Conservation (phyloP, 2,888 invertebrate species). For the Drosophila prolongata region DNA sequence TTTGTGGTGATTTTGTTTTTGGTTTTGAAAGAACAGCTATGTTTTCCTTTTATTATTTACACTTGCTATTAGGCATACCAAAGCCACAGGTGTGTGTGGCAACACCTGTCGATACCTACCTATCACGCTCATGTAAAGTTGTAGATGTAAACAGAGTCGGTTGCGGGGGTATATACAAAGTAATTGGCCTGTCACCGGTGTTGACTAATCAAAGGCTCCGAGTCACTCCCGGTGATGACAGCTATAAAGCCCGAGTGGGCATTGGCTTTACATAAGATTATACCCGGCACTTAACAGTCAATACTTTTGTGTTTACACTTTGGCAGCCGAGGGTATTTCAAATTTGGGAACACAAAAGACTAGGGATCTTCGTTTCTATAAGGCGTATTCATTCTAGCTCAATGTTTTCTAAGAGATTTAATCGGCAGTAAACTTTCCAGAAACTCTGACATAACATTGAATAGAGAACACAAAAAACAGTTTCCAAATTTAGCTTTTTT, state of each 20-base stretch:
- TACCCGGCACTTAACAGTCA: conserved; percentile 3
- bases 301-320: conserved; percentile 4
- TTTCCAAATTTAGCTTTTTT: too few relatives aligned
- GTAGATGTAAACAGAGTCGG: neutral
- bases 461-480: too few relatives aligned
- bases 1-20: conserved; percentile 24
- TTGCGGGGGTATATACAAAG: conserved; percentile 6
- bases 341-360: neutral
- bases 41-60: conserved; percentile 38
- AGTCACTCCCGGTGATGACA: conserved; percentile 27
- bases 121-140: conserved; percentile 15
- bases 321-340: neutral
- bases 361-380: neutral
- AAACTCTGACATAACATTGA: too few relatives aligned
- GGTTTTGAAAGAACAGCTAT: conserved; percentile 45
- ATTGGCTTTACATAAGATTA: conserved; percentile 9
- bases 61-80: conserved; percentile 25
- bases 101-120: conserved; percentile 39
- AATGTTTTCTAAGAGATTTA: too few relatives aligned
- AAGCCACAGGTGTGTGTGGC: conserved; percentile 33
- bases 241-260: conserved; percentile 14
- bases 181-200: conserved; percentile 35
- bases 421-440: too few relatives aligned
- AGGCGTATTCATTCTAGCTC: too few relatives aligned
- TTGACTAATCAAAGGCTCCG: conserved; percentile 32